Base-by-base conservation (phyloP, 2,888 invertebrate genomes). In the Melanotus villosus region DNA sequence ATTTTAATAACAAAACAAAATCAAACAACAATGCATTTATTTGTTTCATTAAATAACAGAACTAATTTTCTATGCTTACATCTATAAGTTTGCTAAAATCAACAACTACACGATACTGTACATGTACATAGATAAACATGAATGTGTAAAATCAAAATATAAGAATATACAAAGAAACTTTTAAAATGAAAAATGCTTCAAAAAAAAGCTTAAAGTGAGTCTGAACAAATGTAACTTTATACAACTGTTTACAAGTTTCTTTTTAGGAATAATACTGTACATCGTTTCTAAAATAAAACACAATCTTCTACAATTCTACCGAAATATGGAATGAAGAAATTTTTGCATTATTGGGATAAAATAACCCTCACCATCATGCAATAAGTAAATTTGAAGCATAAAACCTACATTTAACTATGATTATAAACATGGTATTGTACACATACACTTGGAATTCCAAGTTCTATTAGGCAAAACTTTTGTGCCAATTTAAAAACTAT, bases 271-370 rank as follows among this genome's bases (percentile, higher is more conserved):
- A 67, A 67, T 67, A 67, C 67, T 67, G 67, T 60, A 67, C 50
- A 67, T n/a, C n/a, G n/a, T 56, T 66, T 3, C 7, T 26, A 26
- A 26, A 26, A 26, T 26, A 59, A 65, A 62, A 56, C 52, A 58
- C 58, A 38, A n/a, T 21, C 32, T 16, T 32, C 54, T 69, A 65
- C 16, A 60, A 36, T 18, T 60, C 70, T 70, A 70, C 45, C 50
- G n/a, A 45, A 65, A 62, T 65, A 70, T 70, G 70, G 70, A 70
- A 70, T 70, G 70, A 65, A 62, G 45, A 65, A 23, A 45, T 64
- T 69, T 65, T 58, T 54, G 38, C 58, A 58, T 57, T 18, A 30
- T 38, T 54, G 19, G 41, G 26, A 58, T 47, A 52, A 26, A 56
- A 34, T 56, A 26, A 19, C 58, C 65, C 60, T 45, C 65, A 59